phyloP scores from a whole-genome alignment of 2,888 invertebrate species.

The Trichopoda pennipes region DNA sequence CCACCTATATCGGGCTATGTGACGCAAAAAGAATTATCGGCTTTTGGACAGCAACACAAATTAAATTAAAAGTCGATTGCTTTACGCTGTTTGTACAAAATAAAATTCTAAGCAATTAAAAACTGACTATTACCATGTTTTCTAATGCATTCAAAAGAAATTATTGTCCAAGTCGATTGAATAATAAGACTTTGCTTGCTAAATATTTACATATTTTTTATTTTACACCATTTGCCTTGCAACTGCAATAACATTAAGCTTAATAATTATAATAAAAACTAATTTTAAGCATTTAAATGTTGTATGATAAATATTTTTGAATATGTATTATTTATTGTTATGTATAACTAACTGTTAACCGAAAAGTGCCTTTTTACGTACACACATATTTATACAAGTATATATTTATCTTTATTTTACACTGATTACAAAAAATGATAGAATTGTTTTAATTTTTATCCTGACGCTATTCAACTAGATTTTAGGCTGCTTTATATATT shows the following conservation, averaged over 20 bases:
- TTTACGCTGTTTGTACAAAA: slow-evolving; percentile 51
- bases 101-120: slow-evolving; percentile 56
- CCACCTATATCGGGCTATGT: slow-evolving; percentile 73
- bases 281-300: slow-evolving; percentile 18
- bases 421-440: not conserved
- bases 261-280: slow-evolving; percentile 18
- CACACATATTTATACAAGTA: not conserved
- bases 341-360: slow-evolving; percentile 19
- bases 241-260: slow-evolving; percentile 8
- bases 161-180: slow-evolving; percentile 22
- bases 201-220: not conserved
- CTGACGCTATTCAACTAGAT: slow-evolving; percentile 20
- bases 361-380: slow-evolving; percentile 46
- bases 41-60: slow-evolving; percentile 71
- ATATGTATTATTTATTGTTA: slow-evolving; percentile 42
- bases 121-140: not conserved
- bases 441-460: slow-evolving; percentile 29
- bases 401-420: not conserved
- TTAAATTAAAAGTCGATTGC: slow-evolving; percentile 44
- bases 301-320: slow-evolving; percentile 33
- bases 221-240: slow-evolving; percentile 28
- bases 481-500: slow-evolving; percentile 19
- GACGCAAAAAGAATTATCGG: slow-evolving; percentile 73
- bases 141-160: slow-evolving; percentile 21
- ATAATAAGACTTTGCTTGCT: slow-evolving; percentile 45